Evolutionary conservation across 2,113 vertebrate genomes (phyloP), one percentile per base, ranked within the genome.

Genomic region (Aegotheles bennettii): DNA sequence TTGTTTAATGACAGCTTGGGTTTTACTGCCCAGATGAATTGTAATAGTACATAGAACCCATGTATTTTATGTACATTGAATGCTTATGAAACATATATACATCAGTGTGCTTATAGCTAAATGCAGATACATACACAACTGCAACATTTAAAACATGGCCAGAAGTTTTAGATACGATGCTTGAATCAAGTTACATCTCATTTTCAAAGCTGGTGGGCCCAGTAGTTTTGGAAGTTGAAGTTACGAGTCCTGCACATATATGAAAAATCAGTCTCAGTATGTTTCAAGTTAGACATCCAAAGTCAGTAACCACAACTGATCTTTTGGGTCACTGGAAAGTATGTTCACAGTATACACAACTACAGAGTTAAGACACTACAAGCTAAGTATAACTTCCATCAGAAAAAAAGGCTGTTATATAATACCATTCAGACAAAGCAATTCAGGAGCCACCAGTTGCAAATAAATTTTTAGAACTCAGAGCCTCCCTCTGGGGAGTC

Each of bases 181-280:
- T 86, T 78, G 76, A 93, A 67, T 90, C 60, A 86, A 95, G 84
- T 29, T 85, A 68, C 60, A 56, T 67, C 57, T 94, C 50, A 54
- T 91, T 95, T 94, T 88, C 92, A 92, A 85, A 88, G 56, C 19
- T 94, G 79, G 79, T 84, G 68, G 60, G 42, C 51, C 35, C 50
- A 21, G 19, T 16, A 67, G 23, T 25, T 73, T 70, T 61, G 68
- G 54, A 83, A 63, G 63, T 33, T 70, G 82, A 88, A 88, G 63
- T 45, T 74, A 1, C 28, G 82, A 91, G 81, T 47, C 54, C 42
- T 88, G 82, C 77, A 64, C 6, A 10, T 6, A 51, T 28, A 79
- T 81, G 38, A 88, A 28, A 94, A 90, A 67, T 78, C 75, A 84
- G 40, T 35, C 42, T 65, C 67, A 42, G 45, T 28, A 38, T 28